Evolutionary conservation across 2,113 vertebrate genomes (phyloP).

Genomic region (Lophius piscatorius): DNA sequence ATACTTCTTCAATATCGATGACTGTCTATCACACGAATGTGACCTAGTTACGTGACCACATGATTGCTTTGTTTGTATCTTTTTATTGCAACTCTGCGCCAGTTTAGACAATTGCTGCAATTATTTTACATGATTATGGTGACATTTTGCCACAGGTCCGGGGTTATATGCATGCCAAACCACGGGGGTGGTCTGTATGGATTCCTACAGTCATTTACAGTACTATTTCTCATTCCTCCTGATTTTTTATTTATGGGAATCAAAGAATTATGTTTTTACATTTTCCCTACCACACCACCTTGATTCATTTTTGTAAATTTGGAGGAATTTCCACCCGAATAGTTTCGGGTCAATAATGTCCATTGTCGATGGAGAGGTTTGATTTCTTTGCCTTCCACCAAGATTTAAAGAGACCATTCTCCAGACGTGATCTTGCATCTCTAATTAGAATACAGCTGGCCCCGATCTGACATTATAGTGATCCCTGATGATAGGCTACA

Average conservation of each 20-base stretch:
- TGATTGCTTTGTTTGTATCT: too few species aligned
- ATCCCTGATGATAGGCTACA: slow-evolving; percentile 30
- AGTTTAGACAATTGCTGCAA: too few species aligned
- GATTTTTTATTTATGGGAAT: too few species aligned
- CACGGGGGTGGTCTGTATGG: too few species aligned
- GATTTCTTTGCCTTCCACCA: slow-evolving; percentile 6
- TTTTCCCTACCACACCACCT: neutral
- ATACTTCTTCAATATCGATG: too few species aligned
- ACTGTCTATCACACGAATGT: too few species aligned
- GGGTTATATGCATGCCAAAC: too few species aligned
- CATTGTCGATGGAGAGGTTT: neutral
- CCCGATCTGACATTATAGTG: slow-evolving; percentile 36
- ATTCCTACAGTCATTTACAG: too few species aligned
- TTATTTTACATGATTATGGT: too few species aligned
- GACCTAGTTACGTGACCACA: too few species aligned
- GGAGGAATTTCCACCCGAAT: neutral
- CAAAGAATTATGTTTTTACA: neutral
- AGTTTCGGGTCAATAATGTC: neutral
- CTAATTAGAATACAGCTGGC: slow-evolving; percentile 44
- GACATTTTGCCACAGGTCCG: too few species aligned
- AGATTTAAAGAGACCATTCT: slow-evolving; percentile 29
- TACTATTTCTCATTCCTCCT: neutral
- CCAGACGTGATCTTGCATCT: slow-evolving; percentile 39
- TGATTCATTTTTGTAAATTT: neutral
- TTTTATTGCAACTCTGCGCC: too few species aligned